These are phyloP conservation scores for Myxocyprinus asiaticus DNA, from an alignment of 2,113 vertebrate genomes.

Conservation along the genomic window DNA sequence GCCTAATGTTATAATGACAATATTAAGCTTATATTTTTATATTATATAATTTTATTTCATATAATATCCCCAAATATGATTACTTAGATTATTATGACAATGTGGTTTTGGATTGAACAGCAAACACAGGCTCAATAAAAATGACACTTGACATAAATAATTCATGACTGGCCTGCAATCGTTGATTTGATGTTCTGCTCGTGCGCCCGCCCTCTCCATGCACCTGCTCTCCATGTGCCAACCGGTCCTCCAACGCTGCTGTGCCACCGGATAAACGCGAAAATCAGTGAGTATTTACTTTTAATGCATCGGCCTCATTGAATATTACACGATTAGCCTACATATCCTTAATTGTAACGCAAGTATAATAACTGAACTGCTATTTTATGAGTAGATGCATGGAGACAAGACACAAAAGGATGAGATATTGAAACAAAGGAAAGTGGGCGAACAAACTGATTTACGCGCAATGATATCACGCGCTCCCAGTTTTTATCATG, in stretches of 20 bases:
- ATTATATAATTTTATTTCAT: no score
- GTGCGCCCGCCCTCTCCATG: neutral
- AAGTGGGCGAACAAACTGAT: neutral
- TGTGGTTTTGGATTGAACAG: no score
- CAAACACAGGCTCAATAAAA: no score
- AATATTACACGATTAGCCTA: neutral
- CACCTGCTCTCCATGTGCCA: slow-evolving; percentile 29
- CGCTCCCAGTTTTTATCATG: neutral
- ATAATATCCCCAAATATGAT: no score
- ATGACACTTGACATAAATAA: no score
- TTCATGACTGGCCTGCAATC: no score
- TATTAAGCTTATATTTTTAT: no score
- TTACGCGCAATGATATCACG: neutral
- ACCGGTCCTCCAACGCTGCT: neutral
- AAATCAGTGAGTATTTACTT: slow-evolving; percentile 17
- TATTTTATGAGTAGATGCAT: neutral
- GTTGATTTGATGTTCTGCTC: neutral
- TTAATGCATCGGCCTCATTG: no score
- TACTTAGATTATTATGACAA: no score
- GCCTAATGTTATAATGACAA: no score
- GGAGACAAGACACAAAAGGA: neutral
- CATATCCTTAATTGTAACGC: neutral
- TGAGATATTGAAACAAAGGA: slow-evolving; percentile 15
- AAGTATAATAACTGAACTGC: no score
- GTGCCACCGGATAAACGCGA: neutral